Percentiles rank a stretch among this genome's conserved stretches.
These are phyloP conservation scores for Pinctada fucata DNA, from an alignment of 2,888 invertebrate species.

Conservation along the genomic window DNA sequence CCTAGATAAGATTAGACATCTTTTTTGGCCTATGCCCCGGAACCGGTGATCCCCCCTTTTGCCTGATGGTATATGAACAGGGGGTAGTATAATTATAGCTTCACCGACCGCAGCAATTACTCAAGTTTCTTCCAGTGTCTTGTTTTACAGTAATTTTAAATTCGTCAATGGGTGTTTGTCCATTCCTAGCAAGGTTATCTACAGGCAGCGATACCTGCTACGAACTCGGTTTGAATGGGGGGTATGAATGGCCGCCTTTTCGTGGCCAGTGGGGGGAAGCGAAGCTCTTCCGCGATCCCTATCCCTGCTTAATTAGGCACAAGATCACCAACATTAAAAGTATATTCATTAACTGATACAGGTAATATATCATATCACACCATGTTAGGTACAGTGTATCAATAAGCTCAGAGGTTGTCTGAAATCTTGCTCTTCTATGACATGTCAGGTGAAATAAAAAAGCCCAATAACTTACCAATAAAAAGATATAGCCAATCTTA, in stretches of 20 bases:
- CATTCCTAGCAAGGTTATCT: slow-evolving; percentile 31
- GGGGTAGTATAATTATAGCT: slow-evolving; percentile 26
- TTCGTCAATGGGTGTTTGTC: slow-evolving; percentile 27
- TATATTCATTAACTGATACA: slow-evolving; percentile 28
- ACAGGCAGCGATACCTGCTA: slow-evolving; percentile 51
- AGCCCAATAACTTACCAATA: too few species aligned
- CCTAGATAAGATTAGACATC: slow-evolving; percentile 22
- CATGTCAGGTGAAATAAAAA: too few species aligned
- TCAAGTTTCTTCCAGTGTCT: slow-evolving; percentile 50
- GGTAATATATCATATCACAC: slow-evolving; percentile 20
- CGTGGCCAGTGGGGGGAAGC: slow-evolving; percentile 45
- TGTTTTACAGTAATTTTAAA: slow-evolving; percentile 44
- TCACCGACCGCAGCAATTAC: slow-evolving; percentile 36
- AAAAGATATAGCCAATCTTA: too few species aligned
- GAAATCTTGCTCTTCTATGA: neutral
- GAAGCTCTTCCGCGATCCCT: slow-evolving; percentile 45
- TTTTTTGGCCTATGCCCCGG: slow-evolving; percentile 9
- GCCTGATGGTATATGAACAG: neutral
- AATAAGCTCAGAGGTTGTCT: neutral
- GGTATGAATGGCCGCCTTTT: slow-evolving; percentile 34
- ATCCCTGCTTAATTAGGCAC: slow-evolving; percentile 59
- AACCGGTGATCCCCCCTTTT: slow-evolving; percentile 9
- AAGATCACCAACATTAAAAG: slow-evolving; percentile 39
- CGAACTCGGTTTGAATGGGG: slow-evolving; percentile 42
- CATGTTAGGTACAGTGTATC: neutral